Conservation (phyloP, 2,888 invertebrate genomes). For the Venusia cambrica region DNA sequence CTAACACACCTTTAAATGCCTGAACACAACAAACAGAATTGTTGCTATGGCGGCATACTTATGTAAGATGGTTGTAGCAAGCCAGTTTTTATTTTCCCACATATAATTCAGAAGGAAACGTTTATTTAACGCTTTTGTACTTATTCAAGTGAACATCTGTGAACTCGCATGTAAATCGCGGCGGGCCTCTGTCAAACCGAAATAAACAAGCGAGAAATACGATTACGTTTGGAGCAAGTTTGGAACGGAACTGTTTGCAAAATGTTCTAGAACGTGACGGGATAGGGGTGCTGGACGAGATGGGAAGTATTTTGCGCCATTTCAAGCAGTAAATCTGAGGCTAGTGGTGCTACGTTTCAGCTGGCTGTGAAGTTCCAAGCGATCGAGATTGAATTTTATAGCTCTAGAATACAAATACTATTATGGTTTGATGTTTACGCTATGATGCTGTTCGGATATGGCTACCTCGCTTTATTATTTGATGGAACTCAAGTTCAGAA, state of each 20-base stretch:
- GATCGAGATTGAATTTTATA: slow-evolving; percentile 1
- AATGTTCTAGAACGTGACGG: slow-evolving; percentile 51
- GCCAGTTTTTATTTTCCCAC: slow-evolving; percentile 2
- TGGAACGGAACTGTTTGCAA: slow-evolving; percentile 64
- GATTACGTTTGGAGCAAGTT: slow-evolving; percentile 44
- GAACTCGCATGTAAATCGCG: slow-evolving; percentile 44
- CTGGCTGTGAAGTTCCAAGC: slow-evolving; percentile 12
- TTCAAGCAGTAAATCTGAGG: slow-evolving; percentile 15
- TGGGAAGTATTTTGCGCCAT: slow-evolving; percentile 15
- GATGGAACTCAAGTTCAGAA: too few relatives aligned
- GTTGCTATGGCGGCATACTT: too few relatives aligned
- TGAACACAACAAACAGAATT: too few relatives aligned
- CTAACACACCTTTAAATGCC: too few relatives aligned
- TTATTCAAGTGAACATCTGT: slow-evolving; percentile 42
- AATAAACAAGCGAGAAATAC: slow-evolving; percentile 63
- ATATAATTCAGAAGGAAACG: slow-evolving; percentile 11
- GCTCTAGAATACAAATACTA: too few relatives aligned
- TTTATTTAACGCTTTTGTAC: too few relatives aligned
- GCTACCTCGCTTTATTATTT: too few relatives aligned
- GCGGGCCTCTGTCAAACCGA: slow-evolving; percentile 54
- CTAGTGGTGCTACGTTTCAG: slow-evolving; percentile 13
- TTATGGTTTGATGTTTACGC: too few relatives aligned
- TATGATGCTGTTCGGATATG: too few relatives aligned
- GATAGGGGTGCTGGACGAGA: slow-evolving; percentile 16
- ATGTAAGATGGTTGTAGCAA: too few relatives aligned